These are phyloP conservation scores for Oriolus oriolus DNA, from an alignment of 2,113 vertebrate genomes.

Conservation along the genomic window DNA sequence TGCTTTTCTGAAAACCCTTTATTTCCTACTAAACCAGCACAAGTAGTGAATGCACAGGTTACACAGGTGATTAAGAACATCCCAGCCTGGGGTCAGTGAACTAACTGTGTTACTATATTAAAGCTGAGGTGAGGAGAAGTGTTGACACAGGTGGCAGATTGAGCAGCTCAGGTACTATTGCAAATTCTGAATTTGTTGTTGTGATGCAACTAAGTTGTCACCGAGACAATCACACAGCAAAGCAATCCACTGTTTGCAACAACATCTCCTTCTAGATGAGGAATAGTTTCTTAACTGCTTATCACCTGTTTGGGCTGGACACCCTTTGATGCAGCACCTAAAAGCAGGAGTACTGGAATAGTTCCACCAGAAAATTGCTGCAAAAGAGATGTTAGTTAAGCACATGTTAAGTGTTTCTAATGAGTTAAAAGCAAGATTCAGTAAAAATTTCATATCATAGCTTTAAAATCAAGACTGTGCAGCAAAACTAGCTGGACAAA, in stretches of 20 bases:
- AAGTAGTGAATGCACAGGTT: background rate
- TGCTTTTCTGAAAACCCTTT: background rate
- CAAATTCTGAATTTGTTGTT: background rate
- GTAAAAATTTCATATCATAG: background rate
- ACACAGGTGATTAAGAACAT: background rate
- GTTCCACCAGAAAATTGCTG: background rate
- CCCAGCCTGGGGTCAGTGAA: background rate
- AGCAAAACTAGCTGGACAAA: background rate
- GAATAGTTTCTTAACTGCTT: background rate
- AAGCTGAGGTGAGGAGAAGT: background rate
- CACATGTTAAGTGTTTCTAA: background rate
- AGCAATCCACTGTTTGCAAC: background rate
- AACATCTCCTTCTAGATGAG: background rate
- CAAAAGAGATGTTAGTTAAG: background rate
- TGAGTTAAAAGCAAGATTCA: background rate
- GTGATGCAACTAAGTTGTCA: background rate
- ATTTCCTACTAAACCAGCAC: background rate
- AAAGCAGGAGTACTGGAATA: background rate
- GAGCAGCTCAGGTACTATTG: background rate
- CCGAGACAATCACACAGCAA: background rate
- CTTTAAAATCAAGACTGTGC: background rate
- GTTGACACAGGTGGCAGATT: no score
- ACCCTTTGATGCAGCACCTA: background rate
- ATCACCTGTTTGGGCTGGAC: background rate
- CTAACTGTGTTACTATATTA: background rate